phyloP scores from a whole-genome alignment of 2,888 invertebrate genomes.

The Dasypogon diadema region DNA sequence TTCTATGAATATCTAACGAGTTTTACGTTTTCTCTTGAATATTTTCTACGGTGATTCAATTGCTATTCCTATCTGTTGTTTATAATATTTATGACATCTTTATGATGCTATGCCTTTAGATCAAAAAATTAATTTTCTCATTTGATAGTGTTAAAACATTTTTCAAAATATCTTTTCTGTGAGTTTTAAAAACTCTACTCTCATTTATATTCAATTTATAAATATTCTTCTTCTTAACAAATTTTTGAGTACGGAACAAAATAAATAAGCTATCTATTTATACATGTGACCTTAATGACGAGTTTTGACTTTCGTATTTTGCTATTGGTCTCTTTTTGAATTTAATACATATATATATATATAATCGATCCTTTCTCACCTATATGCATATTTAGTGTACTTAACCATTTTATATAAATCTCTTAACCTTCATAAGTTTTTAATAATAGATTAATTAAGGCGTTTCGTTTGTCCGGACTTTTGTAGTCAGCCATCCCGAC shows the following conservation, averaged over 20 bases:
- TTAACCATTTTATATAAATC: conserved; percentile 46
- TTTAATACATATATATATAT: no score
- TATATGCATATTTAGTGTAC: conserved; percentile 34
- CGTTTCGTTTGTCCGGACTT: conserved; percentile 26
- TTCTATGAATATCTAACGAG: conserved; percentile 8
- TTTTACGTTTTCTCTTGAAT: not conserved
- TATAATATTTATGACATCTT: not conserved
- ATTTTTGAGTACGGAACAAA: not conserved
- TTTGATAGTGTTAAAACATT: conserved; percentile 13
- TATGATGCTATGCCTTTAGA: not conserved
- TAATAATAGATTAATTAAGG: conserved; percentile 34
- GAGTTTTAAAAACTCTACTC: conserved; percentile 20
- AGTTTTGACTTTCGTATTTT: conserved; percentile 16
- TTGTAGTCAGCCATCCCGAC: not conserved
- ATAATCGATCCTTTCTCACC: conserved; percentile 3
- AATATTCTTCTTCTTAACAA: conserved; percentile 18
- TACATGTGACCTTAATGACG: no score
- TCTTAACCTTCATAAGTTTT: conserved; percentile 32
- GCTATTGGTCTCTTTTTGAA: conserved; percentile 39
- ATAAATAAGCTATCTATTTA: no score
- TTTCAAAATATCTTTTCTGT: conserved; percentile 35
- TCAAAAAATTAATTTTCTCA: not conserved
- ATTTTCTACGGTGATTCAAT: conserved; percentile 20
- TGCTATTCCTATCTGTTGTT: not conserved
- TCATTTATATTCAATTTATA: conserved; percentile 22